These are phyloP conservation scores for Diorhabda sublineata DNA, from an alignment of 1,140 invertebrate species.

Conservation along the genomic window DNA sequence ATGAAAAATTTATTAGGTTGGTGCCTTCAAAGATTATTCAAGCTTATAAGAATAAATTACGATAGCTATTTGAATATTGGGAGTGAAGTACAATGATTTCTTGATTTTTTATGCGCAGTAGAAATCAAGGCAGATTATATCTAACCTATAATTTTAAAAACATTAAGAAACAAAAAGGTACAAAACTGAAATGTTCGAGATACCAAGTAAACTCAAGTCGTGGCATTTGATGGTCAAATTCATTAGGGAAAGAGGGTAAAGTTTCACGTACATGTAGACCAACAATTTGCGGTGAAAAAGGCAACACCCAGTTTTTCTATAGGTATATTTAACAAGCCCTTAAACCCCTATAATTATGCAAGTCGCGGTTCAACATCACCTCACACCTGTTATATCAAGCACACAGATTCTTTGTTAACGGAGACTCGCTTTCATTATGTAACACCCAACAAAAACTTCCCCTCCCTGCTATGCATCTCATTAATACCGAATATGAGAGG, in stretches of 20 bases:
- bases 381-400: background rate
- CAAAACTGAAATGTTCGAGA: too few species aligned
- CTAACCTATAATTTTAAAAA: too few species aligned
- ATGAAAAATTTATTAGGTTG: too few species aligned
- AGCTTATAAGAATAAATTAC: too few species aligned
- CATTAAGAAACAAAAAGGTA: too few species aligned
- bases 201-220: background rate
- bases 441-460: background rate
- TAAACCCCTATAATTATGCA: background rate
- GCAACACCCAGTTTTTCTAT: background rate
- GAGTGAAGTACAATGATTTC: too few species aligned
- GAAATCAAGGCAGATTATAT: too few species aligned
- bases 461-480: background rate
- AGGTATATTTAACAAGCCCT: background rate
- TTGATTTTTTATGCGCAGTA: too few species aligned
- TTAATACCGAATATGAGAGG: too few species aligned
- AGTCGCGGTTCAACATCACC: background rate
- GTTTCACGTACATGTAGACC: background rate
- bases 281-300: background rate
- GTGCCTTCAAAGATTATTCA: too few species aligned
- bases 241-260: background rate
- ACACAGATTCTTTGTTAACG: conserved; percentile 2
- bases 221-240: background rate
- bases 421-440: background rate
- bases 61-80: too few species aligned